These are phyloP conservation scores for Merluccius polli DNA, from an alignment of 2,797 vertebrate species.

Conservation along the genomic window DNA sequence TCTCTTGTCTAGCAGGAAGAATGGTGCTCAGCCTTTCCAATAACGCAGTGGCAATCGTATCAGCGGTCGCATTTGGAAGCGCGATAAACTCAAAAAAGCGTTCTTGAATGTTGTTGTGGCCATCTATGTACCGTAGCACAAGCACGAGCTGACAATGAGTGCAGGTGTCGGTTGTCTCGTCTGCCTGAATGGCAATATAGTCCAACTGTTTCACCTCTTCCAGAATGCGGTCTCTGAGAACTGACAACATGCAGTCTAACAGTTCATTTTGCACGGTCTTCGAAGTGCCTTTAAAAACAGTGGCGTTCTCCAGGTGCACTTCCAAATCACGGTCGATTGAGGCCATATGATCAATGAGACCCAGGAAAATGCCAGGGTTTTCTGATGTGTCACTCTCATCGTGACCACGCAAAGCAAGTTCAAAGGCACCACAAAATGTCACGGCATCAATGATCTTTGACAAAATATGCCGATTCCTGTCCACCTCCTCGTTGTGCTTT, in stretches of 20 bases:
- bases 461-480: background rate
- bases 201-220: slow-evolving; percentile 18
- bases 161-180: slow-evolving; percentile 7
- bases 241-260: background rate
- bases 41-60: slow-evolving; percentile 2
- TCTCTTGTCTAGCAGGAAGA: background rate
- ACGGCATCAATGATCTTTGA: background rate
- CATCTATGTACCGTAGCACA: slow-evolving; percentile 7
- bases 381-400: too few relatives aligned
- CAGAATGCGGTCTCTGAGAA: slow-evolving; percentile 11
- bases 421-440: background rate
- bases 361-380: background rate
- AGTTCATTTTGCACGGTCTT: background rate
- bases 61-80: background rate
- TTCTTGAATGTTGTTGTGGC: slow-evolving; percentile 13
- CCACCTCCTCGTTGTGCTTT: slow-evolving; percentile 5
- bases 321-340: too few relatives aligned
- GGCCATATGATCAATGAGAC: background rate
- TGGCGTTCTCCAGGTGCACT: too few relatives aligned
- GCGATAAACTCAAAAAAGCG: slow-evolving; percentile 1
- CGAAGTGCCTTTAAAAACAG: background rate
- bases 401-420: background rate
- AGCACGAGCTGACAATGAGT: slow-evolving; percentile 20
- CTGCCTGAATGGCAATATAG: slow-evolving; percentile 16
- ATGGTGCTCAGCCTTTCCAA: slow-evolving; percentile 14